Evolutionary conservation across 2,888 invertebrate genomes (phyloP).

Genomic region (Tillus elongatus): DNA sequence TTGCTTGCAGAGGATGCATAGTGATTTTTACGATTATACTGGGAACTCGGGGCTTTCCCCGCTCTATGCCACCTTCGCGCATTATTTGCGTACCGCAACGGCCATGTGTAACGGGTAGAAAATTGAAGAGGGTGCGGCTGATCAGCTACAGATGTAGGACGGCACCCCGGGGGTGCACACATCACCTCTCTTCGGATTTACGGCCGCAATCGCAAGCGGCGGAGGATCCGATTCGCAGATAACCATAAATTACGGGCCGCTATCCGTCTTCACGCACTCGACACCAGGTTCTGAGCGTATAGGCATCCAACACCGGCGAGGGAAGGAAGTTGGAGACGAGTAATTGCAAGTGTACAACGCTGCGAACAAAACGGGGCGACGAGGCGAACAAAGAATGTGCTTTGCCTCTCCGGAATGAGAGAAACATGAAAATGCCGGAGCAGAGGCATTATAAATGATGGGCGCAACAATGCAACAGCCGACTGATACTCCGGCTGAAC

Average conservation of each 20-base stretch:
- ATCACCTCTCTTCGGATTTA: constrained; percentile 28
- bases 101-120: constrained; percentile 30
- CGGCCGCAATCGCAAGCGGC: constrained; percentile 25
- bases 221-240: constrained; percentile 27
- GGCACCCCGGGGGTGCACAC: constrained; percentile 31
- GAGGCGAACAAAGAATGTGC: too few species aligned
- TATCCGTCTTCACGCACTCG: constrained; percentile 23
- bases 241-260: constrained; percentile 29
- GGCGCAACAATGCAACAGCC: too few species aligned
- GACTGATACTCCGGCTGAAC: too few species aligned
- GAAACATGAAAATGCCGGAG: too few species aligned
- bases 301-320: too few species aligned
- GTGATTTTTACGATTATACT: constrained; percentile 44
- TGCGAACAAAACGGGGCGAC: constrained; percentile 22
- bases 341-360: constrained; percentile 23
- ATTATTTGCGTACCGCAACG: constrained; percentile 32
- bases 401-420: too few species aligned
- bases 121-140: constrained; percentile 28
- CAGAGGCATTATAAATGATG: too few species aligned
- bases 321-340: constrained; percentile 13
- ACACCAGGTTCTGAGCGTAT: too few species aligned
- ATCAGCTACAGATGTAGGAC: constrained; percentile 14
- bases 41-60: constrained; percentile 31
- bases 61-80: constrained; percentile 20
- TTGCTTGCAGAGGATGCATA: too few species aligned